These are phyloP conservation scores for Mesocricetus auratus DNA, from an alignment of 2,113 vertebrate species.

Conservation along the genomic window DNA sequence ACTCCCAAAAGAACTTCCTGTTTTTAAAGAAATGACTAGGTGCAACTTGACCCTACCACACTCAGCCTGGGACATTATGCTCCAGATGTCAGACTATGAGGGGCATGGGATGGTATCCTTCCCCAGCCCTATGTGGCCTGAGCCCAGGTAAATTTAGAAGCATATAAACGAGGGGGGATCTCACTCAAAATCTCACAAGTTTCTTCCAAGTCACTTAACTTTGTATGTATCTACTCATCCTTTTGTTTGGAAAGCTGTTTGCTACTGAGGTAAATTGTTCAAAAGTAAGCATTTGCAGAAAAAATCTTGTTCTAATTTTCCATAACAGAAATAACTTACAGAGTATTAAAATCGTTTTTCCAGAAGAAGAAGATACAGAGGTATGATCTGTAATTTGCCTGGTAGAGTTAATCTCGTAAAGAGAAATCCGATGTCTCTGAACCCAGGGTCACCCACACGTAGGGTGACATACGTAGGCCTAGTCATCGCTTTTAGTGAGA, in stretches of 20 bases:
- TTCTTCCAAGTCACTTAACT: neutral
- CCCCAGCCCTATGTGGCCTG: neutral
- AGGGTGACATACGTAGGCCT: too few species aligned
- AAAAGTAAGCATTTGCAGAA: neutral
- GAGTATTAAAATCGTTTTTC: neutral
- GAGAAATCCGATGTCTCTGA: neutral
- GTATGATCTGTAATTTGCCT: neutral
- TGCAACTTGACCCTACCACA: neutral
- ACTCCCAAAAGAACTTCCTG: neutral
- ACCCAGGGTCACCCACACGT: neutral
- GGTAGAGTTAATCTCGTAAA: neutral
- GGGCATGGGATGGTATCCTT: neutral
- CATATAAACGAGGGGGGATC: neutral
- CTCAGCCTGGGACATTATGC: neutral
- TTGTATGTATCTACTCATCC: neutral
- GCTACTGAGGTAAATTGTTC: neutral
- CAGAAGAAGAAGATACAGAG: neutral
- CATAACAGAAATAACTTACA: neutral
- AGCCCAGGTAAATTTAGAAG: neutral
- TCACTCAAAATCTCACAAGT: neutral
- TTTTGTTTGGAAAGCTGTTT: neutral
- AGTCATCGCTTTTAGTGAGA: neutral
- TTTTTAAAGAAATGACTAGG: neutral
- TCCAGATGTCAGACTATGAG: neutral
- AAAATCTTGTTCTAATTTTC: neutral